Base-by-base conservation (phyloP, 2,113 vertebrate genomes). In the Mystacornis crossleyi region DNA sequence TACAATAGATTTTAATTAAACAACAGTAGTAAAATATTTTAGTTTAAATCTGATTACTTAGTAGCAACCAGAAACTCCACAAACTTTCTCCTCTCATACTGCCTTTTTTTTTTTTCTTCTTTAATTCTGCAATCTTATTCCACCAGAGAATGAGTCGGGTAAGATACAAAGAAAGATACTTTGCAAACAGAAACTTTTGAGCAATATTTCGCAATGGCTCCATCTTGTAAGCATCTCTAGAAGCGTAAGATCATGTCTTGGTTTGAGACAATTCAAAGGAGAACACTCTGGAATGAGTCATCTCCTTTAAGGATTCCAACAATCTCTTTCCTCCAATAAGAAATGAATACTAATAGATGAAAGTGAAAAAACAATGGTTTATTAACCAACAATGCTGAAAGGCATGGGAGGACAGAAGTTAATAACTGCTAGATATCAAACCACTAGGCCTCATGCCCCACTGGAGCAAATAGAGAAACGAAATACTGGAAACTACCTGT, bases 361-460 rank as follows among this genome's bases (percentile, higher is more conserved):
- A 85, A 66, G 25, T 34, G 29, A 34, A n/a, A 48, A 66, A 74
- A 9, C 19, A 50, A 26, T 48, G 24, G 15, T 74, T 65, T 74
- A 34, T 57, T 57, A 57, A 85, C 18, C 29, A 73, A 29, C 29
- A 66, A 34, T 65, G 16, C 29, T 0, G 0, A 48, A 42, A 50
- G 12, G 17, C 42, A 29, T 0, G 0, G 18, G 33, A 2, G 2
- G 14, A 25, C n/a, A 36, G 65, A 65, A 24, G 23, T n/a, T 23
- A 40, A 1, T 12, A n/a, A 48, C 31, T 47, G 31, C 43, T 47
- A 18, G 23, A 9, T 67, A 67, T 18, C 33, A 48, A 48, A 67
- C 24, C 12, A 4, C 29, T 34, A 29, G 42, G n/a, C n/a, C 34
- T 74, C 51, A 8, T 15, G n/a, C 24, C 29, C 70, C 16, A 7